These are phyloP conservation scores for Meteorus cinctellus DNA, from an alignment of 2,888 invertebrate genomes.

Conservation along the genomic window DNA sequence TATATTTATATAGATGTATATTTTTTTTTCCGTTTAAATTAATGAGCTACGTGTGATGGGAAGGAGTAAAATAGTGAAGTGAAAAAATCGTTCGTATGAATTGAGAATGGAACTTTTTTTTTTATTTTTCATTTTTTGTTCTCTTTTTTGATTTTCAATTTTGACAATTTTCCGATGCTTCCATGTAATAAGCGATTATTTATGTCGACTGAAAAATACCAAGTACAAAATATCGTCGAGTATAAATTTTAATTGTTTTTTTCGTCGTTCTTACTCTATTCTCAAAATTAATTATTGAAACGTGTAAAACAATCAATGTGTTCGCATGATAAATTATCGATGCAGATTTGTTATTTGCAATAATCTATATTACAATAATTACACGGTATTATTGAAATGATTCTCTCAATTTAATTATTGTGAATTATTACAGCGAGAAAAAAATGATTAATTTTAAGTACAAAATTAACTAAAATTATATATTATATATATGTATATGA, in stretches of 20 bases:
- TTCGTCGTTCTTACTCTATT: background rate
- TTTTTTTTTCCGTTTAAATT: background rate
- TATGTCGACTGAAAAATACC: constrained; percentile 5
- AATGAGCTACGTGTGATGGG: background rate
- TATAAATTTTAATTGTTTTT: background rate
- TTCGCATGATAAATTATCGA: too few relatives aligned
- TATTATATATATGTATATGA: too few relatives aligned
- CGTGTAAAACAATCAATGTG: too few relatives aligned
- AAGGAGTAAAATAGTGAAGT: too few relatives aligned
- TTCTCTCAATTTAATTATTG: background rate
- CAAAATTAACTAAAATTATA: background rate
- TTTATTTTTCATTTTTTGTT: background rate
- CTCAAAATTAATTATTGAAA: background rate
- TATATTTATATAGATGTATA: background rate
- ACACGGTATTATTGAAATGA: background rate
- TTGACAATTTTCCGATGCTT: background rate
- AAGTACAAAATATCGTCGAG: background rate
- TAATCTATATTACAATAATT: background rate
- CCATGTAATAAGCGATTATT: background rate
- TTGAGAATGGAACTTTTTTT: background rate
- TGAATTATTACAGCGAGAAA: background rate
- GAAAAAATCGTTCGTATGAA: background rate
- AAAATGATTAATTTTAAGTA: background rate
- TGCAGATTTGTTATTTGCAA: background rate
- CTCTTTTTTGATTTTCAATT: background rate